A percentile compares a stretch with the other conserved stretches of the same genome.
These are phyloP conservation scores for Myodes glareolus DNA, from an alignment of 2,113 vertebrate genomes.

Conservation along the genomic window DNA sequence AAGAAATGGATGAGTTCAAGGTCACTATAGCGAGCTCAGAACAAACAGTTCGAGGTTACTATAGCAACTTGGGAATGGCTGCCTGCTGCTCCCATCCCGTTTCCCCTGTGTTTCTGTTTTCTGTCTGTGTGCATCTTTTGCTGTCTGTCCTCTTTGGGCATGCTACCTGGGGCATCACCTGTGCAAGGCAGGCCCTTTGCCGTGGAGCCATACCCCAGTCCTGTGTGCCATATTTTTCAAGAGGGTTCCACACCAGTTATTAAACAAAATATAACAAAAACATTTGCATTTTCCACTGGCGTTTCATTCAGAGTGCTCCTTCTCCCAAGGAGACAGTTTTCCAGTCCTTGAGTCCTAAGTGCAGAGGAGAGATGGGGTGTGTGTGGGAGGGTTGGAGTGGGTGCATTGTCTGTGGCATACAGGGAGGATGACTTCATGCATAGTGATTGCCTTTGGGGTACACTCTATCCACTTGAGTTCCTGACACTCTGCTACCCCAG, in stretches of 20 bases:
- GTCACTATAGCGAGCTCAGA: background rate
- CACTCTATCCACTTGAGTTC: background rate
- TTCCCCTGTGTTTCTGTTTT: background rate
- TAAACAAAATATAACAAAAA: background rate
- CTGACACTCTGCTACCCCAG: background rate
- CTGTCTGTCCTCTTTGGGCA: background rate
- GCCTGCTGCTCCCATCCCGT: background rate
- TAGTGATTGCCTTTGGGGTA: background rate
- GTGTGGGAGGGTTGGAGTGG: background rate
- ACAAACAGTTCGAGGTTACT: background rate
- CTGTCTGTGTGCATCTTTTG: background rate
- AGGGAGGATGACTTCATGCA: background rate
- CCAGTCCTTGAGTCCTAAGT: background rate
- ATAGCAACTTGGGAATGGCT: background rate
- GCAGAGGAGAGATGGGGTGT: background rate
- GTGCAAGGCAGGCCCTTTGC: background rate
- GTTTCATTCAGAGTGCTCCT: background rate
- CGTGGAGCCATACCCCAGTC: background rate
- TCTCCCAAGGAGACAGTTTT: background rate
- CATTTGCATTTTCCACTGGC: background rate
- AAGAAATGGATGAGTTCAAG: background rate
- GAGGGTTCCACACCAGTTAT: background rate
- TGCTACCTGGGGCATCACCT: background rate
- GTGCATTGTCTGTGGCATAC: background rate
- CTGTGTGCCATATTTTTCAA: background rate